These are phyloP conservation scores for Homarus gammarus DNA, from an alignment of 2,888 invertebrate genomes.

Conservation along the genomic window DNA sequence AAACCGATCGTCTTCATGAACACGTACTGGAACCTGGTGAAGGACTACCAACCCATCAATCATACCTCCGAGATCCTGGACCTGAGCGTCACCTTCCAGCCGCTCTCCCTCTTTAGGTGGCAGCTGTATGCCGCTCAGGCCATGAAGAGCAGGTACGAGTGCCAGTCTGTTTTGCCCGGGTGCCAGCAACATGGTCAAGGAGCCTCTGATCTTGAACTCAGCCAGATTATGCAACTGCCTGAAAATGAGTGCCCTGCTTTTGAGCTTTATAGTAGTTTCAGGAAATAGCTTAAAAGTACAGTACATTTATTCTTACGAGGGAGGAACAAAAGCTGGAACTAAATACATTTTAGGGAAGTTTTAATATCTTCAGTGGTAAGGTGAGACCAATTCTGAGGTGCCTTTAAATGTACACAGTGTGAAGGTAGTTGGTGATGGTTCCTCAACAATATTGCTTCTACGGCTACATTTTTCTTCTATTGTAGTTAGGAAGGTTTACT, in stretches of 20 bases:
- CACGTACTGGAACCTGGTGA: constrained; percentile 99
- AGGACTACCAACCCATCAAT: constrained; percentile 95
- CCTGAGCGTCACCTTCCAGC: constrained; percentile 89
- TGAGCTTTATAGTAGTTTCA: background rate
- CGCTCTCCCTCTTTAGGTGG: constrained; percentile 97
- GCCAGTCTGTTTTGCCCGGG: background rate
- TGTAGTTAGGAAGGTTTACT: too few relatives aligned
- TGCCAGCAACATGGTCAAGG: background rate
- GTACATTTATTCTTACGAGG: too few relatives aligned
- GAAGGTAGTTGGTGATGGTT: too few relatives aligned
- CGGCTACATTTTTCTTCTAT: too few relatives aligned
- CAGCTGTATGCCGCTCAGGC: constrained; percentile 98
- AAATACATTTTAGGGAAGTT: too few relatives aligned
- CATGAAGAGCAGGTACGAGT: constrained; percentile 90
- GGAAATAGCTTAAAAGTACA: too few relatives aligned
- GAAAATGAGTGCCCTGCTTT: constrained; percentile 47
- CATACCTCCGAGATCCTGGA: constrained; percentile 86
- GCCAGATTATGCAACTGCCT: background rate
- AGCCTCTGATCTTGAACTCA: background rate
- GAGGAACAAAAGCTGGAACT: background rate
- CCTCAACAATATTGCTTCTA: too few relatives aligned
- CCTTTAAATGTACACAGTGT: too few relatives aligned
- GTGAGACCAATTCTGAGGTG: too few relatives aligned
- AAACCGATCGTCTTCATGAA: constrained; percentile 96
- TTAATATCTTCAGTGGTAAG: too few relatives aligned